A percentile compares a stretch with the other conserved stretches of the same genome.
Evolutionary conservation across 1,140 invertebrate genomes (phyloP).

Genomic region (Nasonia vitripennis): DNA sequence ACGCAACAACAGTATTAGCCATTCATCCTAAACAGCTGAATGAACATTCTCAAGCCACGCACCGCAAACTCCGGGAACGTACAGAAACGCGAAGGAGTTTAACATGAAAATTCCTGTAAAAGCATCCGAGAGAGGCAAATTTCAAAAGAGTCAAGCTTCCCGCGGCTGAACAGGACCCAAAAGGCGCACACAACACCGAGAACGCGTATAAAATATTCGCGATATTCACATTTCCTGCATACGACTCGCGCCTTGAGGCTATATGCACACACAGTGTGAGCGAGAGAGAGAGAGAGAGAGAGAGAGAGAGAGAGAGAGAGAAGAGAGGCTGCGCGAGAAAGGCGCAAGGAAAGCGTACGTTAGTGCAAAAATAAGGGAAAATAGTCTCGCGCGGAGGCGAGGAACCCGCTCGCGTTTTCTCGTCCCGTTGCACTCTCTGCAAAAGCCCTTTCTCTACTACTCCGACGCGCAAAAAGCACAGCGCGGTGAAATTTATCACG

Average conservation of each 20-base stretch:
- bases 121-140: background rate
- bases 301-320: background rate
- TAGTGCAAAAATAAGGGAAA: background rate
- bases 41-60: no score
- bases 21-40: no score
- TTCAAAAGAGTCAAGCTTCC: background rate
- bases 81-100: no score
- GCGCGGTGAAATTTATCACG: slow-evolving; percentile 31
- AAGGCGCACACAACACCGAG: background rate
- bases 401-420: background rate
- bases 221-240: background rate
- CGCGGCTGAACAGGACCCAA: background rate
- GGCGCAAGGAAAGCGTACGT: background rate
- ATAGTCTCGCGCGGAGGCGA: background rate
- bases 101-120: background rate
- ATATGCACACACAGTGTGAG: no score
- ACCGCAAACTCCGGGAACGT: no score
- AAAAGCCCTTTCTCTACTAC: background rate
- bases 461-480: background rate
- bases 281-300: no score
- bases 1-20: no score
- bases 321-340: background rate
- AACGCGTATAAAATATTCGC: background rate
- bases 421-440: slow-evolving; percentile 17
- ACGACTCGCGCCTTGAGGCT: background rate